Evolutionary conservation across 2,888 invertebrate genomes (phyloP).

Genomic region (Apodemia hepburni): DNA sequence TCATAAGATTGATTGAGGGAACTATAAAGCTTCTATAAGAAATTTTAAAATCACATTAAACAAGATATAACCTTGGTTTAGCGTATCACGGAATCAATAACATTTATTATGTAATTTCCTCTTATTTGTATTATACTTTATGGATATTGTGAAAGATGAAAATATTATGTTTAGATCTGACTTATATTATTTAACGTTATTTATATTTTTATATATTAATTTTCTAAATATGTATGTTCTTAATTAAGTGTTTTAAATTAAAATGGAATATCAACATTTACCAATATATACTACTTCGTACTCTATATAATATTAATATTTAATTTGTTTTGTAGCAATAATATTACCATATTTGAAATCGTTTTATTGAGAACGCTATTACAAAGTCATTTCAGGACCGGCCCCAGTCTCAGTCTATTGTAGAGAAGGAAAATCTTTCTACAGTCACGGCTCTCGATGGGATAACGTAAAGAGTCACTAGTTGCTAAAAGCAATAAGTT

Average conservation of each 20-base stretch:
- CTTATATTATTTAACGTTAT: too few relatives aligned
- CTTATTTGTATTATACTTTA: neutral
- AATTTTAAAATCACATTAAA: constrained; percentile 43
- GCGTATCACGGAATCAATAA: constrained; percentile 37
- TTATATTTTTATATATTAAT: too few relatives aligned
- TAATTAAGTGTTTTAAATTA: too few relatives aligned
- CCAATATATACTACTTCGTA: too few relatives aligned
- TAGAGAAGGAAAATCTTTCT: constrained; percentile 79
- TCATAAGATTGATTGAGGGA: constrained; percentile 34
- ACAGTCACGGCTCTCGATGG: constrained; percentile 80
- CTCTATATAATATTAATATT: neutral
- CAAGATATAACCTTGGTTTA: constrained; percentile 42
- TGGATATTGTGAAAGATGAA: too few relatives aligned
- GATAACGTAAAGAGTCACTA: constrained; percentile 64
- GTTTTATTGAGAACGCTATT: constrained; percentile 72
- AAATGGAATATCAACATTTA: too few relatives aligned
- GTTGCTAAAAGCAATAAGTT: constrained; percentile 52
- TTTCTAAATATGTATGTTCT: too few relatives aligned
- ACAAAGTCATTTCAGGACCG: constrained; percentile 74
- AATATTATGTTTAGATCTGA: too few relatives aligned
- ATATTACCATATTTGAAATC: constrained; percentile 51
- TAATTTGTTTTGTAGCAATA: neutral
- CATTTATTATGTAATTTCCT: constrained; percentile 20
- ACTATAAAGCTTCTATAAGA: constrained; percentile 31
- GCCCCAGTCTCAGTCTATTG: constrained; percentile 73